Evolutionary conservation across 2,888 invertebrate species (phyloP), one percentile per base, ranked within the genome.

Genomic region (Drosophila trichaetosa): DNA sequence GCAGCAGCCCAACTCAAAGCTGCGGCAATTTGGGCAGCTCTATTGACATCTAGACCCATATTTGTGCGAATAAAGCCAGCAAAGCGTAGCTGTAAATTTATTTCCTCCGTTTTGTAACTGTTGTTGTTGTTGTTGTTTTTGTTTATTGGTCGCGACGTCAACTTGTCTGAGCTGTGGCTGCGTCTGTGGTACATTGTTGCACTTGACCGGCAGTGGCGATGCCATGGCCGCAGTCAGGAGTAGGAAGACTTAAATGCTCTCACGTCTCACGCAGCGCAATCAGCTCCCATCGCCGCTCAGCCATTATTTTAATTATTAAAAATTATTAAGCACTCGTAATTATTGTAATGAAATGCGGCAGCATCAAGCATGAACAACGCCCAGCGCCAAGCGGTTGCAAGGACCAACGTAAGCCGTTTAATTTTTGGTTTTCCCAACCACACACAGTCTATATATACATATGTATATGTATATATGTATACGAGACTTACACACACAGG

Each of bases 321-420:
- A 83, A 81, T 83, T 87, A 89, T 90, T 90, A 89, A 90, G 79
- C 87, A 69, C 76, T 83, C 79, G 86, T 89, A 90, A 91, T 90
- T 90, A 90, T 90, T 91, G 82, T 89, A 88, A 87, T 91, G 81
- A 84, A 91, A 88, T 87, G 79, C 82, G 82, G 80, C 80, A 59
- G 79, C 73, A 82, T 80, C 80, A 83, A 82, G 69, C 60, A 58
- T 66, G 63, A 56, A 38, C n/a, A 66, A 79, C 79, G 83, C 82
- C 83, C 62, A 27, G 34, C 40, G 2, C 21, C 46, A 40, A 48
- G 24, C 38, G 18, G 24, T 38, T 34, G 65, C 73, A 76, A 76
- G 73, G 68, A 64, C 59, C 69, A 49, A 60, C 60, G 56, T 61
- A 58, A 59, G 34, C 65, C 38, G 56, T 60, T 70, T 70, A 21